Evolutionary conservation across 1,140 invertebrate species (phyloP).

Genomic region (Metopolophium dirhodum): DNA sequence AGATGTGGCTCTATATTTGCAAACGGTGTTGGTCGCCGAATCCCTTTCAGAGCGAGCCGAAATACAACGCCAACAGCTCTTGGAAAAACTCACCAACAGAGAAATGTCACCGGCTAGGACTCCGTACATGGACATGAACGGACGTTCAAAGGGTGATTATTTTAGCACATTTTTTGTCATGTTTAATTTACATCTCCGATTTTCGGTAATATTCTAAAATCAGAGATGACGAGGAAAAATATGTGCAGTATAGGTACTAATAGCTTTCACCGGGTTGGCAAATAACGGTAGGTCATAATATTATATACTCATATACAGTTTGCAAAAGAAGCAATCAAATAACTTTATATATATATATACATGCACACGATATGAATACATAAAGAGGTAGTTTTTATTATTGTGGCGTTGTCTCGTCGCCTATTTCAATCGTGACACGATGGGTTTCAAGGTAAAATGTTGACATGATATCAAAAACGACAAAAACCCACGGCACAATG

Average conservation of each 20-base stretch:
- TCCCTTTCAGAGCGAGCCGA: conserved; percentile 38
- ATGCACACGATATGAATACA: not conserved
- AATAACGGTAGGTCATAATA: conserved; percentile 12
- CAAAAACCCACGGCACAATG: not conserved
- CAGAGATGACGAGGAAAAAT: not conserved
- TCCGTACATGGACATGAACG: conserved; percentile 47
- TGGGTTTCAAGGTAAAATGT: conserved; percentile 39
- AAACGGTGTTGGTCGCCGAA: conserved; percentile 44
- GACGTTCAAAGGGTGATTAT: conserved; percentile 28
- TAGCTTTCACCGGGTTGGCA: not conserved
- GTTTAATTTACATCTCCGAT: not conserved
- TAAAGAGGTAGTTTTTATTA: conserved; percentile 2
- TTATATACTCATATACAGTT: not conserved
- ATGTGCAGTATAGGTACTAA: not conserved
- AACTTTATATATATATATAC: not conserved
- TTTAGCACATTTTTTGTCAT: not conserved
- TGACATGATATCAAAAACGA: conserved; percentile 27
- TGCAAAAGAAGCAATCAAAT: not conserved
- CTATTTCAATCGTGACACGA: not conserved
- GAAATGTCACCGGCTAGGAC: conserved; percentile 3
- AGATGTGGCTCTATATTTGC: conserved; percentile 36
- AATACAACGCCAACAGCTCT: conserved; percentile 19
- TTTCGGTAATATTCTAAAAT: not conserved
- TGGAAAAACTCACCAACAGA: conserved; percentile 36
- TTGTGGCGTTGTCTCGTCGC: conserved; percentile 18